A percentile compares a stretch with the other conserved stretches of the same genome.
Conservation (phyloP, 2,888 invertebrate genomes). For the Crepidodera aurea region DNA sequence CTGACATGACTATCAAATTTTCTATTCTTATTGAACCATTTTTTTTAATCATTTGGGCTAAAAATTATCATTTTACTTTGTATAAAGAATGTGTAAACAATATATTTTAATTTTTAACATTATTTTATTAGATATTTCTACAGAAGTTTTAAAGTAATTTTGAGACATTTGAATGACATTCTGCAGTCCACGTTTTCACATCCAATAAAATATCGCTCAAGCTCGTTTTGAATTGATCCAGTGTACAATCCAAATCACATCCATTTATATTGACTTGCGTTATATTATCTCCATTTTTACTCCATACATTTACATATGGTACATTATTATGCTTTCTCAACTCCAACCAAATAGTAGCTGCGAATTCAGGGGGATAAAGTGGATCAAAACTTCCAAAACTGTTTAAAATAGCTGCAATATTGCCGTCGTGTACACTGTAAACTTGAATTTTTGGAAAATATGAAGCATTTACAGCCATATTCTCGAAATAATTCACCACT, state of each 20-base stretch:
- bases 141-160: too few species aligned
- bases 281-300: not conserved
- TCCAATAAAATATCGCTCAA: conserved; percentile 15
- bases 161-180: not conserved
- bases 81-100: too few species aligned
- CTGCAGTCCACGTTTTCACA: not conserved
- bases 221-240: conserved; percentile 11
- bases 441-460: not conserved
- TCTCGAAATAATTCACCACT: not conserved
- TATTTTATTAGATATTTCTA: too few species aligned
- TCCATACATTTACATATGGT: not conserved
- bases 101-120: too few species aligned
- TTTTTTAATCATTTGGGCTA: too few species aligned
- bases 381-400: conserved; percentile 71
- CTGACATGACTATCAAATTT: too few species aligned
- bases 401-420: conserved; percentile 73
- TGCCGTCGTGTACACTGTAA: conserved; percentile 51
- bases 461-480: not conserved
- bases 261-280: not conserved
- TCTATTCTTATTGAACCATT: too few species aligned
- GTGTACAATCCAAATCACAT: not conserved
- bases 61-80: too few species aligned
- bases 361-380: conserved; percentile 69
- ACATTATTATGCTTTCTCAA: conserved; percentile 53
- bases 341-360: conserved; percentile 74